phyloP scores from a whole-genome alignment of 2,113 vertebrate species.

The Grammatotria lemairii region DNA sequence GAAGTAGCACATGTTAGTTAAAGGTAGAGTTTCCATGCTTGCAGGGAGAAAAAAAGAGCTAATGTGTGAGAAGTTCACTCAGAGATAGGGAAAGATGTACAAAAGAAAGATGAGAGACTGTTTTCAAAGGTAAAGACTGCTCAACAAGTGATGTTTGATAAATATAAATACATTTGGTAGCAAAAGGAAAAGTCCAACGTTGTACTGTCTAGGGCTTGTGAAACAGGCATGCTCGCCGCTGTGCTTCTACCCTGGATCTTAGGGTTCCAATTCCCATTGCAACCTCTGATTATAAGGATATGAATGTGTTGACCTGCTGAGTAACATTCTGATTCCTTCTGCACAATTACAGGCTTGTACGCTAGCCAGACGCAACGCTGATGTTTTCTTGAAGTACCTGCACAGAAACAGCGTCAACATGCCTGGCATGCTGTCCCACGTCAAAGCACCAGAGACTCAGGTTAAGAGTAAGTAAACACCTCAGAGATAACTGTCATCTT shows the following conservation, averaged over 20 bases:
- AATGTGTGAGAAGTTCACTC: background rate
- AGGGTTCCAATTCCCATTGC: background rate
- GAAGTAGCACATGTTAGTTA: background rate
- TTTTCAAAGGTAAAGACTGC: background rate
- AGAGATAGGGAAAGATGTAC: background rate
- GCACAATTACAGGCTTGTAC: constrained; percentile 83
- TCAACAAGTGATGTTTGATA: background rate
- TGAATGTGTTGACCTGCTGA: background rate
- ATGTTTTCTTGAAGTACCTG: constrained; percentile 98
- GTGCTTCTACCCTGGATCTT: background rate
- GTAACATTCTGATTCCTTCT: background rate
- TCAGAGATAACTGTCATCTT: background rate
- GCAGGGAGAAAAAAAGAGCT: background rate
- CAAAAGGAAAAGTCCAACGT: background rate
- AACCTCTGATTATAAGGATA: background rate
- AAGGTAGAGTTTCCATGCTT: background rate
- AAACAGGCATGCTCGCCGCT: background rate
- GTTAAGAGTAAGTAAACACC: constrained; percentile 89
- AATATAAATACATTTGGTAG: background rate
- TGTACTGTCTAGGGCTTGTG: background rate
- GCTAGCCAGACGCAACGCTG: constrained; percentile 89
- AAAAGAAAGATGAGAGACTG: background rate
- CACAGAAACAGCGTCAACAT: constrained; percentile 98
- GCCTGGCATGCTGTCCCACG: constrained; percentile 96
- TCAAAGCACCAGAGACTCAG: constrained; percentile 97